Conservation (phyloP, 2,888 invertebrate genomes). For the Andrena haemorrhoa region DNA sequence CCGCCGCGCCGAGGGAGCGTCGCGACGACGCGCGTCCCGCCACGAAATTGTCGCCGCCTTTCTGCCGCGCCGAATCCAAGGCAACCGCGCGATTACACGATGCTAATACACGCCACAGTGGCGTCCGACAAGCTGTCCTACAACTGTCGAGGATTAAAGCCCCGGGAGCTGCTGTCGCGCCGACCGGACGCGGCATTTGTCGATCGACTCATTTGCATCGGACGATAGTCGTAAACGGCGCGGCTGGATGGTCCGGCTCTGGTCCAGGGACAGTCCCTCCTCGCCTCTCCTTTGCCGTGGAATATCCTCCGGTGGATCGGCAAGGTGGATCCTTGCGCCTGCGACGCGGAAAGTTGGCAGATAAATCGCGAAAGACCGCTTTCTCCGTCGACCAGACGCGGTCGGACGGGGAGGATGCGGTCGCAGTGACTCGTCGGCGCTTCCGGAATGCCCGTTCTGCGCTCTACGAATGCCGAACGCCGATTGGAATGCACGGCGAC, state of each 20-base stretch:
- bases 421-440: constrained; percentile 13
- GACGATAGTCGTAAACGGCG: too few relatives aligned
- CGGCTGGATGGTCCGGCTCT: too few relatives aligned
- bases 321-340: neutral
- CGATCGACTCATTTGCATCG: too few relatives aligned
- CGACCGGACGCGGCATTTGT: too few relatives aligned
- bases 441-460: constrained; percentile 38
- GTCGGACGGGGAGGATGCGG: neutral
- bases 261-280: too few relatives aligned
- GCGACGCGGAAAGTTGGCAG: constrained; percentile 14
- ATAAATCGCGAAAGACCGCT: constrained; percentile 6
- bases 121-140: too few relatives aligned
- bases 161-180: too few relatives aligned
- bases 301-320: neutral
- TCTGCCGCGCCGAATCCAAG: neutral
- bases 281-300: too few relatives aligned
- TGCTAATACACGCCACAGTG: neutral
- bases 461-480: constrained; percentile 56
- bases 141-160: too few relatives aligned
- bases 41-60: neutral
- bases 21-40: neutral
- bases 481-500: constrained; percentile 54
- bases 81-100: neutral
- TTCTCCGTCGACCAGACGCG: too few relatives aligned
- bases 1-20: neutral